These are phyloP conservation scores for Limnodromus scolopaceus DNA, from an alignment of 2,797 vertebrate genomes.

Conservation along the genomic window DNA sequence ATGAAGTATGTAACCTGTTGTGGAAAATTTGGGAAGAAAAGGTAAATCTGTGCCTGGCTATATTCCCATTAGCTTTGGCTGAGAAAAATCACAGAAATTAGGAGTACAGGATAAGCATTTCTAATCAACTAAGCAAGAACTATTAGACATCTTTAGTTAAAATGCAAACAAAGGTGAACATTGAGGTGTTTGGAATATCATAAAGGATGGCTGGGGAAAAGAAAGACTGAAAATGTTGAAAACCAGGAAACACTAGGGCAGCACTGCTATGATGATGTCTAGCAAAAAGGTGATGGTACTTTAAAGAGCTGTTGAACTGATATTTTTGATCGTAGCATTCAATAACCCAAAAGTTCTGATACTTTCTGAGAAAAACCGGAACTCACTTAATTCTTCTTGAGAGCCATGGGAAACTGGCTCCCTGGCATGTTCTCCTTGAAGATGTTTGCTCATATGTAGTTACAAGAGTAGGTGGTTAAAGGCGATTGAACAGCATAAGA, in stretches of 20 bases:
- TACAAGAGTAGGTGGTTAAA: not conserved
- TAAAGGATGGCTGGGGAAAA: not conserved
- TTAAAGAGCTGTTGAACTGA: not conserved
- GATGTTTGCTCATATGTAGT: not conserved
- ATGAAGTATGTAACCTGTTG: not conserved
- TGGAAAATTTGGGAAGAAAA: not conserved
- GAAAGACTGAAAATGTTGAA: not conserved
- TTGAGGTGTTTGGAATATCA: not conserved
- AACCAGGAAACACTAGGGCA: not conserved
- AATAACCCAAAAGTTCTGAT: not conserved
- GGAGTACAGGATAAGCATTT: not conserved
- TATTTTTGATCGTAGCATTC: not conserved
- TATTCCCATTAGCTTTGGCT: accelerated
- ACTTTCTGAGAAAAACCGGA: not conserved
- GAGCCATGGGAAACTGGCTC: not conserved
- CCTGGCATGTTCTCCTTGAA: not conserved
- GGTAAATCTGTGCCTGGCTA: not conserved
- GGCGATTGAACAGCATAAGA: not conserved
- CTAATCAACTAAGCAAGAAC: not conserved
- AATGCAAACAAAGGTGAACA: not conserved
- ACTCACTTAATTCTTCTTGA: not conserved
- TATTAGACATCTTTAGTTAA: not conserved
- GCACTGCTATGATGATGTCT: not conserved
- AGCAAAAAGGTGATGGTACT: not conserved
- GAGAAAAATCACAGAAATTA: not conserved